Base-by-base conservation (phyloP, 2,113 vertebrate species). In the Callopanchax toddi region DNA sequence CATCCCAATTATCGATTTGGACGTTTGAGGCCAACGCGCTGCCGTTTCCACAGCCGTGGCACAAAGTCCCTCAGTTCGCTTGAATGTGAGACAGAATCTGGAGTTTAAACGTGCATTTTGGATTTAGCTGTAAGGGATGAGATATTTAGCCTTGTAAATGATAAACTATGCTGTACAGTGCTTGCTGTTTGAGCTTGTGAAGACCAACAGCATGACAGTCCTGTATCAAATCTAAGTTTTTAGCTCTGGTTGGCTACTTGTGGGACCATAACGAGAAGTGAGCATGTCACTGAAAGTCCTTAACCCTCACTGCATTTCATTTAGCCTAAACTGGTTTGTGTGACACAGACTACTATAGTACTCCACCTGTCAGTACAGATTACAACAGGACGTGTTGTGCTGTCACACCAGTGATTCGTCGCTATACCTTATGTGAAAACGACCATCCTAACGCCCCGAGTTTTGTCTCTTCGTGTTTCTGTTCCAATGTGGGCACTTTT, bases 141-240 rank as follows among this genome's bases (percentile, higher is more conserved):
- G 73, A 83, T 71, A 76, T 84, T 89, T 78, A 86, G 75, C 79
- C 75, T 80, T 87, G 81, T 86, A 83, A 87, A 86, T 84, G 71
- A 89, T 26, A 26, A n/a, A 26, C 26, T 26, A 26, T 76, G 85
- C 86, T 90, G 88, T 89, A 88, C 80, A 87, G 84, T 86, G 84
- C 87, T 87, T 87, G 85, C 82, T 87, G 75, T 87, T 85, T 79
- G 76, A 85, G 82, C 80, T 90, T 86, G 78, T 73, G 62, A 78
- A 75, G 79, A 87, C 82, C 80, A 60, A 85, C 85, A 74, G 86
- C 80, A 87, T 86, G 82, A 83, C 78, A 59, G 68, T 71, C 73
- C 60, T 67, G 60, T 81, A 76, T 69, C 56, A 71, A 56, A 67
- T 67, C 13, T 70, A 37, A 52, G 42, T 39, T 64, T 53, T 62